These are phyloP conservation scores for Cariama cristata DNA, from an alignment of 2,113 vertebrate genomes.

Conservation along the genomic window DNA sequence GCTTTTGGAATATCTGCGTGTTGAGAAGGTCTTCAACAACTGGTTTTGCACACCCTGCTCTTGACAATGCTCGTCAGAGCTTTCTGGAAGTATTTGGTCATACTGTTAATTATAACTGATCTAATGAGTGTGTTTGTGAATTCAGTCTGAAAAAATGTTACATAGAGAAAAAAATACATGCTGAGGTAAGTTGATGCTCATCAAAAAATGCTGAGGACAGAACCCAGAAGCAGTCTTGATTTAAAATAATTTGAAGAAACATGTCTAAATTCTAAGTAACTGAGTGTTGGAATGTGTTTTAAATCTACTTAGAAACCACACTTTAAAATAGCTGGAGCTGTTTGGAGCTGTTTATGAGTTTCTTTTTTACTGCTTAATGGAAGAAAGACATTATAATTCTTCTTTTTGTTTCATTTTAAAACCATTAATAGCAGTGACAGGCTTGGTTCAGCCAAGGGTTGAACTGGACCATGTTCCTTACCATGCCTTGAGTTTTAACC, in stretches of 20 bases:
- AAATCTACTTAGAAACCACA: not conserved
- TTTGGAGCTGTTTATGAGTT: not conserved
- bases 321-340: constrained; percentile 4
- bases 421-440: not conserved
- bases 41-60: not conserved
- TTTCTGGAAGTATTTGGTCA: not conserved
- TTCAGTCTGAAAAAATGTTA: not conserved
- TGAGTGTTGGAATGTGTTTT: not conserved
- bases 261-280: not conserved
- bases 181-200: not conserved
- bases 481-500: not conserved
- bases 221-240: not conserved
- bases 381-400: not conserved
- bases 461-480: not conserved
- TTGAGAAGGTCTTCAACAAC: not conserved
- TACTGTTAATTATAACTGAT: not conserved
- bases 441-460: constrained; percentile 1
- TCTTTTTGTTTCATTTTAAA: constrained; percentile 1
- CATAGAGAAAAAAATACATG: not conserved
- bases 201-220: not conserved
- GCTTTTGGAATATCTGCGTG: not conserved
- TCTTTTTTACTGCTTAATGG: not conserved
- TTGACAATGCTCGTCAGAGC: not conserved
- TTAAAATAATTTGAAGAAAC: not conserved
- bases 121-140: not conserved